Conservation (phyloP, 2,888 invertebrate genomes). For the Gastracanthus pulcherrimus region DNA sequence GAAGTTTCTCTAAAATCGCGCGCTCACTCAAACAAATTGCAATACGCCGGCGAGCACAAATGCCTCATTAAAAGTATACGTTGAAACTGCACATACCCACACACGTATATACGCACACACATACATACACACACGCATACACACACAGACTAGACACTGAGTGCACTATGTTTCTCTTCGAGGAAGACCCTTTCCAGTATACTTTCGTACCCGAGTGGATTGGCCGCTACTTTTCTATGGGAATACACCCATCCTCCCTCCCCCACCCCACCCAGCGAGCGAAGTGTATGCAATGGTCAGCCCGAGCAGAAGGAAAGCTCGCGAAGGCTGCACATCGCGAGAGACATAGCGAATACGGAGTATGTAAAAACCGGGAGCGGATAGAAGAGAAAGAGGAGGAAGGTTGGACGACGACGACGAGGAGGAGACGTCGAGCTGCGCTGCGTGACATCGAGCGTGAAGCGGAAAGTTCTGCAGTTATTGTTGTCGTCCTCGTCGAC, state of each 20-base stretch:
- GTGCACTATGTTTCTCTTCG: not conserved
- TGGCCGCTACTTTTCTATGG: not conserved
- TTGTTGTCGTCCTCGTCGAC: not conserved
- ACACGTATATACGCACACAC: not conserved
- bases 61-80: constrained; percentile 20
- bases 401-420: not conserved
- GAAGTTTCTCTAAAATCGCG: not conserved
- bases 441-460: constrained; percentile 35
- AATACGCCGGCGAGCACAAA: not conserved
- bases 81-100: no score
- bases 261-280: no score
- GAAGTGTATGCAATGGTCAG: constrained; percentile 32
- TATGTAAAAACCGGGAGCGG: not conserved
- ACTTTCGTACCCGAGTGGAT: not conserved
- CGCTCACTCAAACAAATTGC: not conserved
- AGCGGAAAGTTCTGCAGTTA: constrained; percentile 31
- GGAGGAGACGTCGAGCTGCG: not conserved
- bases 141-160: no score
- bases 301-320: not conserved
- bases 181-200: not conserved
- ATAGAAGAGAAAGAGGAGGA: not conserved
- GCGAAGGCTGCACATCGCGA: not conserved
- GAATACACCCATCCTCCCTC: not conserved
- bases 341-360: no score
- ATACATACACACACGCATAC: not conserved